phyloP scores from a whole-genome alignment of 2,113 vertebrate genomes.

The Leptosomus discolor region DNA sequence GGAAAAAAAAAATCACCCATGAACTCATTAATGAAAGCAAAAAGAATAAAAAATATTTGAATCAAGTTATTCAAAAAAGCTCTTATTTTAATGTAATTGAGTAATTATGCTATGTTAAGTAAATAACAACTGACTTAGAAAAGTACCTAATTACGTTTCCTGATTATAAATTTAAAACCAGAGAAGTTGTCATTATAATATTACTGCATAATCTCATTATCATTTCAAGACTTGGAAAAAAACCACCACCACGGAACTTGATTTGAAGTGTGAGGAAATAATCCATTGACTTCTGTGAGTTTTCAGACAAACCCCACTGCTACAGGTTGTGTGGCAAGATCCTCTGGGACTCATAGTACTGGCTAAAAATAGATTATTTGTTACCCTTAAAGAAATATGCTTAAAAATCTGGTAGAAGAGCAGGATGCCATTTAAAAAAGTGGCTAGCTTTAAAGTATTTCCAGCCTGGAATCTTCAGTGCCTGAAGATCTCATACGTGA shows the following conservation, averaged over 20 bases:
- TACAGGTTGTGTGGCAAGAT: background rate
- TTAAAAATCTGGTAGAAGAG: background rate
- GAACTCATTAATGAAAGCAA: background rate
- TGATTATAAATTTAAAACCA: slow-evolving; percentile 3
- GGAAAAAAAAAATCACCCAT: background rate
- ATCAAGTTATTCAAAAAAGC: background rate
- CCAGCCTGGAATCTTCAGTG: background rate
- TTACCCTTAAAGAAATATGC: background rate
- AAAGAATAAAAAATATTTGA: background rate
- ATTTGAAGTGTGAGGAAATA: background rate
- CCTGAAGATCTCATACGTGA: background rate
- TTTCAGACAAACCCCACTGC: background rate
- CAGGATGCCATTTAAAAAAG: background rate
- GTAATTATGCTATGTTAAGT: background rate
- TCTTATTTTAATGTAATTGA: background rate
- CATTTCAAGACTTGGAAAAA: background rate
- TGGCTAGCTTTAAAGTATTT: background rate
- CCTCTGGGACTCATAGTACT: background rate
- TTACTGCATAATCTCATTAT: background rate
- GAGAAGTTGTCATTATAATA: background rate
- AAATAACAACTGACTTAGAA: background rate
- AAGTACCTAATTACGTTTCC: background rate
- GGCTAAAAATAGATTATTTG: background rate
- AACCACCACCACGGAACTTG: background rate
- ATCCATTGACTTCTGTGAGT: background rate